Evolutionary conservation across 2,113 vertebrate genomes (phyloP).

Genomic region (Perognathus longimembris): DNA sequence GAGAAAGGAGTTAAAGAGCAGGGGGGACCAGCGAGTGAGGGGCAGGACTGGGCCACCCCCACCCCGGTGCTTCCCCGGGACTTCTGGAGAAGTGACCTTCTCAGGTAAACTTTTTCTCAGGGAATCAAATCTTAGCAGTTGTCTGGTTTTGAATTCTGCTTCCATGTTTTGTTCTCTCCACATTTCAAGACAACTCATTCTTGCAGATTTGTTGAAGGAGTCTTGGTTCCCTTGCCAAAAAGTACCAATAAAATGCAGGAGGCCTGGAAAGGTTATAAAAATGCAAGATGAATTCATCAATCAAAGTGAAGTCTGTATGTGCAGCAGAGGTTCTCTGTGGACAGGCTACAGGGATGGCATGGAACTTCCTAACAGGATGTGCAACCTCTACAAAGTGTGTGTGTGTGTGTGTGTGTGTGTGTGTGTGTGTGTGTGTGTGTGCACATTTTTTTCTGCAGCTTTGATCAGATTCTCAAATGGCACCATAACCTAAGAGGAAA

Average conservation of each 20-base stretch:
- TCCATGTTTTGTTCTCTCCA: conserved; percentile 3
- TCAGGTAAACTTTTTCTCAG: neutral
- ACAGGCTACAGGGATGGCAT: neutral
- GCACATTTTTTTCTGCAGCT: neutral
- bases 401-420: neutral
- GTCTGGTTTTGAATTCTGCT: neutral
- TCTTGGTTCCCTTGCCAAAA: conserved; percentile 44
- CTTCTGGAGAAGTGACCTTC: neutral
- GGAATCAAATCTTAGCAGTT: neutral
- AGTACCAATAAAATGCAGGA: conserved; percentile 45
- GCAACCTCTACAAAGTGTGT: neutral
- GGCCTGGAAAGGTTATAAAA: conserved; percentile 54
- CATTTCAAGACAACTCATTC: conserved; percentile 29
- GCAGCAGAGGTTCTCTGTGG: too few relatives aligned
- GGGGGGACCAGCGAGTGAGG: neutral
- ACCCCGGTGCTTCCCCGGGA: neutral
- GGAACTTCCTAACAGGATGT: neutral
- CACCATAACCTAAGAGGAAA: neutral
- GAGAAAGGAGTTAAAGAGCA: neutral
- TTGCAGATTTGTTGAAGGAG: neutral
- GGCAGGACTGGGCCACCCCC: neutral
- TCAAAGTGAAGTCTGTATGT: neutral
- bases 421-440: neutral
- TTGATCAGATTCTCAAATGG: conserved; percentile 52
- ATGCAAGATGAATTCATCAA: conserved; percentile 57